Percentiles rank a stretch among this genome's conserved stretches.
Conservation (phyloP, 2,797 vertebrate genomes). For the Myotis pilosus region DNA sequence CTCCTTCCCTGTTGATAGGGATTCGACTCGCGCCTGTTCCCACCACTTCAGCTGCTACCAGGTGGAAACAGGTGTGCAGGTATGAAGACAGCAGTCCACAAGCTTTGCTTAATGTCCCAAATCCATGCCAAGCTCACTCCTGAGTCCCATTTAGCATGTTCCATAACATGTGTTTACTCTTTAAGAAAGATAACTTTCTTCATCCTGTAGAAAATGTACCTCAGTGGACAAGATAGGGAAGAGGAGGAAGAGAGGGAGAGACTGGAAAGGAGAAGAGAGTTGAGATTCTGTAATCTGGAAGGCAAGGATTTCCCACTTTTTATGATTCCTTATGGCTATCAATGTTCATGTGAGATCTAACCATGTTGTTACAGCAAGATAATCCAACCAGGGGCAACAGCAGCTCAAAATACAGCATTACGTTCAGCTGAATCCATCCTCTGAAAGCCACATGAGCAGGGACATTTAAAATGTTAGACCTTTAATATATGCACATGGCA, state of each 20-base stretch:
- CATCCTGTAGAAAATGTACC: neutral
- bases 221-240: neutral
- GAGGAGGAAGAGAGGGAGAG: neutral
- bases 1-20: neutral
- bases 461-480: neutral
- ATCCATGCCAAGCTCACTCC: neutral
- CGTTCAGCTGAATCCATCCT: neutral
- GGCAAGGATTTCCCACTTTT: neutral
- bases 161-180: neutral
- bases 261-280: neutral
- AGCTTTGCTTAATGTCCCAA: neutral
- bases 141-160: neutral
- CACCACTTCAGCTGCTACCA: neutral
- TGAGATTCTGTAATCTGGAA: neutral
- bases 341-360: neutral
- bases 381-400: neutral
- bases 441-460: neutral
- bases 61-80: neutral
- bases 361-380: neutral
- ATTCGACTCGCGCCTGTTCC: neutral
- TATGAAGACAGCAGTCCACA: neutral
- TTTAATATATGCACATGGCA: neutral
- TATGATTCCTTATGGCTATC: neutral
- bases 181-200: neutral
- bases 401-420: neutral